These are phyloP conservation scores for Maniola jurtina DNA, from an alignment of 1,140 invertebrate genomes.

Conservation along the genomic window DNA sequence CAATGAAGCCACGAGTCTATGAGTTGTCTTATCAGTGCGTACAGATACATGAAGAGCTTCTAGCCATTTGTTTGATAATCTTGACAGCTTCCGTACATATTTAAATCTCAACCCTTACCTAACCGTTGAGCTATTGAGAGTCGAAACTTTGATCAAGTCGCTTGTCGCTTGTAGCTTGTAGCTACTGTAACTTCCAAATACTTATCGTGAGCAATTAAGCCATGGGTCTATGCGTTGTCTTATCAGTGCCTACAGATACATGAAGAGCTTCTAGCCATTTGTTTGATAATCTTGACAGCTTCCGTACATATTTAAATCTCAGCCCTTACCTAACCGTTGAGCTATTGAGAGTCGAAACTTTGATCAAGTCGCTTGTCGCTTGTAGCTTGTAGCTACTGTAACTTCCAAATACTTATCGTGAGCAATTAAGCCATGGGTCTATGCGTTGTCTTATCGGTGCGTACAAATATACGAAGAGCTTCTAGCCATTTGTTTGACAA, in stretches of 20 bases:
- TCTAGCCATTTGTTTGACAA: conserved; percentile 30
- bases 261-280: conserved; percentile 18
- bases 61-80: conserved; percentile 31
- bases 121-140: no score
- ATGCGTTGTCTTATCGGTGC: conserved; percentile 38
- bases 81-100: no score
- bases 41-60: conserved; percentile 12
- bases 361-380: not conserved
- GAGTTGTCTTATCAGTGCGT: conserved; percentile 38
- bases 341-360: no score
- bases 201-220: conserved; percentile 38
- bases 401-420: conserved; percentile 28
- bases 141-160: not conserved
- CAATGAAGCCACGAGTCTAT: conserved; percentile 36
- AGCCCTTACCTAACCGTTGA: no score
- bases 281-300: conserved; percentile 15
- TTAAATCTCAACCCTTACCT: no score
- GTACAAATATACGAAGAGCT: conserved; percentile 19
- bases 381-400: not conserved
- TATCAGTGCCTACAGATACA: conserved; percentile 32
- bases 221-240: conserved; percentile 34
- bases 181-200: conserved; percentile 2
- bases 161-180: not conserved
- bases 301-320: no score
- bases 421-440: conserved; percentile 35